Evolutionary conservation across 2,113 vertebrate genomes (phyloP).

Genomic region (Hystrix cristata): DNA sequence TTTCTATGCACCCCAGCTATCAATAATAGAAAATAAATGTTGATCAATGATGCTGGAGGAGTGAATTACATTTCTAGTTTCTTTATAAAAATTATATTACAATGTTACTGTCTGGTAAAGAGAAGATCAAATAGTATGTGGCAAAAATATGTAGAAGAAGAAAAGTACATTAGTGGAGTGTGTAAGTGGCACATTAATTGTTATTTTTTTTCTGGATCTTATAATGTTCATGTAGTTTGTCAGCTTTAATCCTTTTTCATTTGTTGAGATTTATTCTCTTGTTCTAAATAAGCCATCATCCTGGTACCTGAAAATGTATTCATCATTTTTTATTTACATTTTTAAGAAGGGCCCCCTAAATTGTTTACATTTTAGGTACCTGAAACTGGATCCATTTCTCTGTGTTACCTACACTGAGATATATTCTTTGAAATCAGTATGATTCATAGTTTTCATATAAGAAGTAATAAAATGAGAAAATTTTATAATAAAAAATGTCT

Average conservation of each 20-base stretch:
- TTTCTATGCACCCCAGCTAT: background rate
- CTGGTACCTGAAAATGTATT: background rate
- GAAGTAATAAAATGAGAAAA: background rate
- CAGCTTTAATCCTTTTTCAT: background rate
- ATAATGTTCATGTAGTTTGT: background rate
- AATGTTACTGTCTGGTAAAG: background rate
- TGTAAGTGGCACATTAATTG: background rate
- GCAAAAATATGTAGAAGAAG: background rate
- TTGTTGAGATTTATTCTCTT: slow-evolving; percentile 17
- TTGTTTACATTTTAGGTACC: background rate
- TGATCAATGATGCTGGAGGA: background rate
- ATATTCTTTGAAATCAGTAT: background rate
- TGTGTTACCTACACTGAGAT: background rate
- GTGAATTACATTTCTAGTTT: slow-evolving; percentile 50
- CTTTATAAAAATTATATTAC: background rate
- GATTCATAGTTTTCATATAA: slow-evolving; percentile 4
- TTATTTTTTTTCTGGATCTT: slow-evolving; percentile 31
- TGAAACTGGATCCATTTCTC: background rate
- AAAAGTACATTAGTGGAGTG: background rate
- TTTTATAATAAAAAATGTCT: background rate
- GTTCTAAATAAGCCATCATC: background rate
- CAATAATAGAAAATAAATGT: slow-evolving; percentile 52
- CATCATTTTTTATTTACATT: background rate
- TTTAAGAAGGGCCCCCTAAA: background rate
- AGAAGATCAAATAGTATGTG: background rate